These are phyloP conservation scores for Lates calcarifer DNA, from an alignment of 2,113 vertebrate genomes.

Conservation along the genomic window DNA sequence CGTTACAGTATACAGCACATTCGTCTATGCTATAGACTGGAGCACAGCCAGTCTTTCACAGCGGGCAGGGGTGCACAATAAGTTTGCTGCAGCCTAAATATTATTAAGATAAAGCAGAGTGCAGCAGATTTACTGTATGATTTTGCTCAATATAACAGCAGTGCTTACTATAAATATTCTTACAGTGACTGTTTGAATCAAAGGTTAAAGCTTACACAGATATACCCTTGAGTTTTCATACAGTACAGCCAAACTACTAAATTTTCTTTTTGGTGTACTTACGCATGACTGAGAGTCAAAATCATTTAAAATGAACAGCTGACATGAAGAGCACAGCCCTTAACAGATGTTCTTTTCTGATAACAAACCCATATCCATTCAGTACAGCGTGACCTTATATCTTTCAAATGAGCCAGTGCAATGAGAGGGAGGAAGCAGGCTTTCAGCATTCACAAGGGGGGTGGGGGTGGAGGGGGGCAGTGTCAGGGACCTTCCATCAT, in stretches of 20 bases:
- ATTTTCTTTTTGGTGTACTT: neutral
- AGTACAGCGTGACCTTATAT: conserved; percentile 49
- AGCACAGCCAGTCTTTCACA: conserved; percentile 27
- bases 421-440: conserved; percentile 56
- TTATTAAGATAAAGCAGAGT: conserved; percentile 44
- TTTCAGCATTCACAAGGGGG: conserved; percentile 30
- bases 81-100: conserved; percentile 50
- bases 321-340: conserved; percentile 2
- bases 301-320: neutral
- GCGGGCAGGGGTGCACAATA: conserved; percentile 14
- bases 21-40: conserved; percentile 30
- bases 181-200: neutral
- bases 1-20: conserved; percentile 22
- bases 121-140: conserved; percentile 35
- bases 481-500: conserved; percentile 31
- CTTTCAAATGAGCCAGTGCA: conserved; percentile 52
- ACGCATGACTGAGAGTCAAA: neutral
- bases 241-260: neutral
- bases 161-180: neutral
- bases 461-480: too few species aligned
- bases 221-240: neutral
- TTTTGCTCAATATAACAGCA: conserved; percentile 18
- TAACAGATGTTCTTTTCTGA: conserved; percentile 32
- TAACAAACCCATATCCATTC: conserved; percentile 37
- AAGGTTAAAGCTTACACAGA: neutral